Percentiles rank a stretch among this genome's conserved stretches.
These are phyloP conservation scores for Caenorhabditis uteleia DNA, from an alignment of 2,888 invertebrate species.

Conservation along the genomic window DNA sequence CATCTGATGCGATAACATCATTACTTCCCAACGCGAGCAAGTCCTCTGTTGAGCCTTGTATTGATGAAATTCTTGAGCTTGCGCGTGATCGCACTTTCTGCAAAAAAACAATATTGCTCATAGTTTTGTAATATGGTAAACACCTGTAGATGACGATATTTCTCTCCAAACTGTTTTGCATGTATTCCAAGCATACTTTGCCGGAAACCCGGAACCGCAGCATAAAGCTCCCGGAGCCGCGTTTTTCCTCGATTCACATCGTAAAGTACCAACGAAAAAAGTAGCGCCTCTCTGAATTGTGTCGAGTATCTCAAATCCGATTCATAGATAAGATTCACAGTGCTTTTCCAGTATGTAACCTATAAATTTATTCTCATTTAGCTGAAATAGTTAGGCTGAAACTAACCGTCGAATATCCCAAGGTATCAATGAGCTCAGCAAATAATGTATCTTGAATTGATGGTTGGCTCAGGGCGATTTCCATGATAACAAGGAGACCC, in stretches of 20 bases:
- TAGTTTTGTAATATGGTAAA: background rate
- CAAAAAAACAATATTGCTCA: slow-evolving; percentile 3
- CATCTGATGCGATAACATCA: slow-evolving; percentile 38
- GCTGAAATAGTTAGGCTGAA: background rate
- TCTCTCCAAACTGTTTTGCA: slow-evolving; percentile 63
- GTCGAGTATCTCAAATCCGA: slow-evolving; percentile 59
- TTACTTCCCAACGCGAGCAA: slow-evolving; percentile 47
- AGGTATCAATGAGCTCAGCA: slow-evolving; percentile 45
- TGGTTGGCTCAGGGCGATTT: slow-evolving; percentile 53
- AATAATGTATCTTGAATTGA: slow-evolving; percentile 47
- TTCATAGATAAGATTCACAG: slow-evolving; percentile 59
- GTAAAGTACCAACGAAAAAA: slow-evolving; percentile 60
- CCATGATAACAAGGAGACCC: slow-evolving; percentile 60
- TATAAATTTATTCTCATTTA: slow-evolving; percentile 6
- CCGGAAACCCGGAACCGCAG: slow-evolving; percentile 62
- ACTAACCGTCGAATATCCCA: slow-evolving; percentile 59
- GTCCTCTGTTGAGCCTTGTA: slow-evolving; percentile 53
- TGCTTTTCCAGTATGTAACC: slow-evolving; percentile 58
- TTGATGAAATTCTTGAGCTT: slow-evolving; percentile 54
- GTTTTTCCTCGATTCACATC: slow-evolving; percentile 64
- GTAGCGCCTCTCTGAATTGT: slow-evolving; percentile 57
- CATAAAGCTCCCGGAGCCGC: slow-evolving; percentile 60
- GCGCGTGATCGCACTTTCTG: slow-evolving; percentile 54
- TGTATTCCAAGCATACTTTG: slow-evolving; percentile 61
- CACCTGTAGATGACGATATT: slow-evolving; percentile 54